Base-by-base conservation (phyloP, 2,113 vertebrate genomes). In the Syrmaticus mikado region DNA sequence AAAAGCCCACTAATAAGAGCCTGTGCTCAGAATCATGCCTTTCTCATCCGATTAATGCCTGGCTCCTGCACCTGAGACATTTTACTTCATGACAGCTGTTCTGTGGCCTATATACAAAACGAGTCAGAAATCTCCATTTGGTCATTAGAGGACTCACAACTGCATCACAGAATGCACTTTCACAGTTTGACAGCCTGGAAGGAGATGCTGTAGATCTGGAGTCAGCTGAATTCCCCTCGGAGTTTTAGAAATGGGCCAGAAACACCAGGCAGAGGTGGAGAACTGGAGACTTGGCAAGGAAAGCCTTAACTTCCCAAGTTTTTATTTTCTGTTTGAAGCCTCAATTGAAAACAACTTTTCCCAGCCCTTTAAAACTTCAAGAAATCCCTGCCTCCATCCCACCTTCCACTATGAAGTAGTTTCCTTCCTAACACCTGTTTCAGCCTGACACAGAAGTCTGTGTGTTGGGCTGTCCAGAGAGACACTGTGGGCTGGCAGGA, bases 371-470 rank as follows among this genome's bases (percentile, higher is more conserved):
- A 74, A 87, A 91, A 82, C 60, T 22, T 76, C 11, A 46, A 84
- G 73, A 94, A 94, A 94, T 48, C 62, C 75, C 40, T 80, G 30
- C 76, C 40, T 78, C 43, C 40, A 30, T 92, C 48, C 85, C 85
- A 81, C 85, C 87, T 75, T 91, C 62, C 45, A 53, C 81, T 70
- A 53, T 62, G 58, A 85, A 95, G 85, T 57, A 57, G 77, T 95
- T 95, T 93, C 82, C 90, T 94, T 94, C 82, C 89, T 60, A 38
- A 61, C 91, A 95, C 91, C 93, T 95, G 94, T 87, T 83, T 18
- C 46, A 87, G 82, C 72, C 73, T 34, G 58, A 70, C 32, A 82
- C 82, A 90, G 93, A 43, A 68, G 61, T 58, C 82, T 92, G 20
- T 79, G 71, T 71, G 87, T 46, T 36, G 65, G 64, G 74, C 94